Evolutionary conservation across 2,888 invertebrate genomes (phyloP).

Genomic region (Anodontia alba): DNA sequence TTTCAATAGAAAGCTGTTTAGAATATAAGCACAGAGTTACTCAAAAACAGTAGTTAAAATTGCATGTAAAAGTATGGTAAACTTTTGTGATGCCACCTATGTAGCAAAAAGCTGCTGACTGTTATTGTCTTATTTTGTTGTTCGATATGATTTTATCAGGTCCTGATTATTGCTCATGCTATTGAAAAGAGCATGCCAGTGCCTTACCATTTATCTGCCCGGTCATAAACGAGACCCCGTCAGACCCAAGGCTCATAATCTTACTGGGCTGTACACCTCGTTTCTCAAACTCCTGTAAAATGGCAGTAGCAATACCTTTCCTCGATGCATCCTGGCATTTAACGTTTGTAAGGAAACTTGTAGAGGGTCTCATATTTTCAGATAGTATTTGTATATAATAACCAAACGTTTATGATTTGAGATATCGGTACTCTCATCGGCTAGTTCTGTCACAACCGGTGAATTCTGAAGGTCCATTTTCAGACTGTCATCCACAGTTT

Average conservation of each 20-base stretch:
- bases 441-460: not conserved
- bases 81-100: too few species aligned
- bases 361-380: slow-evolving; percentile 1
- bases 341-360: not conserved
- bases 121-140: too few species aligned
- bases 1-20: too few species aligned
- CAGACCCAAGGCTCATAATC: not conserved
- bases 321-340: not conserved
- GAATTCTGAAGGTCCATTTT: not conserved
- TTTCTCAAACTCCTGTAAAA: not conserved
- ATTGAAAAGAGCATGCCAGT: too few species aligned
- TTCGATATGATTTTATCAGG: too few species aligned
- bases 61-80: too few species aligned
- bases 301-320: not conserved
- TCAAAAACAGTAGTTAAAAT: too few species aligned
- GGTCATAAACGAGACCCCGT: not conserved
- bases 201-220: not conserved
- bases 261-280: too few species aligned
- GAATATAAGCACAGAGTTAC: too few species aligned
- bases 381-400: not conserved
- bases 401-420: not conserved
- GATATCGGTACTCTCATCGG: not conserved
- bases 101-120: too few species aligned
- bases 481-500: not conserved
- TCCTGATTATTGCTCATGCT: too few species aligned